Conservation (phyloP, 2,888 invertebrate genomes). For the Drosophila ezoana region DNA sequence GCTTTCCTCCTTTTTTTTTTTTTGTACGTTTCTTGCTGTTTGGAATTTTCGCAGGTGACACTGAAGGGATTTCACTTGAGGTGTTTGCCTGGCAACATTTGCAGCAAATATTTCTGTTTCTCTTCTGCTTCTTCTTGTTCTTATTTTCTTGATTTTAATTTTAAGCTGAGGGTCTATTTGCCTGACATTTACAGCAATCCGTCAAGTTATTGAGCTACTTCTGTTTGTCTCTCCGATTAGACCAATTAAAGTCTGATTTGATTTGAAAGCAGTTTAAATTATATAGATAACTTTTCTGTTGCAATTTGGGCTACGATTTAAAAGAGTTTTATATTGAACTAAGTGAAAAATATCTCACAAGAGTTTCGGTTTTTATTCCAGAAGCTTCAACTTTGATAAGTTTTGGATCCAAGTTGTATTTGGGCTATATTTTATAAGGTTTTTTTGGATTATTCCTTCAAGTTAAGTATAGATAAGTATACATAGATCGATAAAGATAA, state of each 20-base stretch:
- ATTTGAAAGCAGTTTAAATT: too few relatives aligned
- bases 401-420: too few relatives aligned
- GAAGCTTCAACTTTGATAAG: too few relatives aligned
- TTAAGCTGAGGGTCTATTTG: conserved; percentile 18
- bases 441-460: too few relatives aligned
- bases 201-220: background rate
- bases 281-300: too few relatives aligned
- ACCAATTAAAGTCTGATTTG: background rate
- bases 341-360: background rate
- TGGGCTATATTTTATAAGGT: too few relatives aligned
- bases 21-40: conserved; percentile 13
- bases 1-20: conserved; percentile 13
- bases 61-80: conserved; percentile 34
- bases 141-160: background rate
- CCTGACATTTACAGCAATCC: conserved; percentile 19
- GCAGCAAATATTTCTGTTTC: conserved; percentile 54
- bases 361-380: background rate
- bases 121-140: conserved; percentile 21
- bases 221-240: background rate
- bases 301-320: background rate
- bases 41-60: conserved; percentile 32
- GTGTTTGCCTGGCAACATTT: conserved; percentile 50
- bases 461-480: too few relatives aligned
- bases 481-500: background rate
- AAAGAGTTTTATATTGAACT: background rate